phyloP scores from a whole-genome alignment of 2,113 vertebrate species.

The Pelmatolapia mariae region DNA sequence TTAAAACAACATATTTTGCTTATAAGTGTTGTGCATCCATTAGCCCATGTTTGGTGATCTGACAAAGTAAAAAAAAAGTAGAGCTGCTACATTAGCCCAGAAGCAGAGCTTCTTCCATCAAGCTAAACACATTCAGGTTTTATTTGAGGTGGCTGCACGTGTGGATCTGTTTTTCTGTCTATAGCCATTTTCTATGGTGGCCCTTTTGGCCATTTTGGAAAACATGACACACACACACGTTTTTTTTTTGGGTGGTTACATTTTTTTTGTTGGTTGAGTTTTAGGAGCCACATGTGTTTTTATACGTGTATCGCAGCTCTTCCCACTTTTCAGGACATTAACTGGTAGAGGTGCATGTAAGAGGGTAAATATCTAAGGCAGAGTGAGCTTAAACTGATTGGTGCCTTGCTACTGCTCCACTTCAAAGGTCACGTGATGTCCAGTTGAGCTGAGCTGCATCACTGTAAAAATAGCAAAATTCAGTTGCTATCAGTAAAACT shows the following conservation, averaged over 20 bases:
- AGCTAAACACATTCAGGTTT: neutral
- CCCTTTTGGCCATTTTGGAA: neutral
- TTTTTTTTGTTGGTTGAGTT: neutral
- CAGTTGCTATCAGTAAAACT: neutral
- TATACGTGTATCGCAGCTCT: neutral
- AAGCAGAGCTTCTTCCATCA: neutral
- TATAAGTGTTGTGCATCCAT: neutral
- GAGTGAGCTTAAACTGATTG: neutral
- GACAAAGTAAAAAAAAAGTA: neutral
- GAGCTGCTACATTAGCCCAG: neutral
- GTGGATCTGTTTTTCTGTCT: neutral
- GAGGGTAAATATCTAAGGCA: neutral
- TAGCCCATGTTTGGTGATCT: neutral
- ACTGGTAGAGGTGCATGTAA: neutral
- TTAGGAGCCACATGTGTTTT: neutral
- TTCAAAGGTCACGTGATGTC: neutral
- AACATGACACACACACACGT: accelerated
- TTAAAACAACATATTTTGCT: neutral
- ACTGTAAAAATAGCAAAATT: neutral
- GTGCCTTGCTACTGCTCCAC: neutral
- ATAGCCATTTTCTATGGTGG: neutral
- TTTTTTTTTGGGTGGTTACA: neutral
- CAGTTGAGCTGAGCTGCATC: neutral
- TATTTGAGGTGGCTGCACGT: neutral
- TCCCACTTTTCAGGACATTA: neutral